Evolutionary conservation across 2,888 invertebrate species (phyloP).

Genomic region (Sinelater perroti): DNA sequence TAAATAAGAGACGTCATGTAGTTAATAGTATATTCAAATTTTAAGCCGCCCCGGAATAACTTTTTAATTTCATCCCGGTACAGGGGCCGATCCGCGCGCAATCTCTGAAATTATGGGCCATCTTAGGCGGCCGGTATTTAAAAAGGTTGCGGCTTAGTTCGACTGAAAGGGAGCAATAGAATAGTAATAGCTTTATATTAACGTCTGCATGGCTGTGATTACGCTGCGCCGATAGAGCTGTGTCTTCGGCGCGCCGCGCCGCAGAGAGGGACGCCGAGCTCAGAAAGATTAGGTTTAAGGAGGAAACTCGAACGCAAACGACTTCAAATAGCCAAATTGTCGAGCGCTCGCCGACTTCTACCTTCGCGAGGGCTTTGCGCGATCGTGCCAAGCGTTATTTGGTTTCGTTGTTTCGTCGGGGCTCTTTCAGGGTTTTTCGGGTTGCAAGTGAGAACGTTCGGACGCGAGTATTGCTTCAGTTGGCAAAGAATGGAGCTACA

Average conservation of each 20-base stretch:
- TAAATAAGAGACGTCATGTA: constrained; percentile 32
- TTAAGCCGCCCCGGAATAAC: constrained; percentile 44
- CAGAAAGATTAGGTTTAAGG: constrained; percentile 36
- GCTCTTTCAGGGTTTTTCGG: not conserved
- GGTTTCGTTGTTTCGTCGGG: constrained; percentile 13
- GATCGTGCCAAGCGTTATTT: constrained; percentile 1
- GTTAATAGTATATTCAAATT: constrained; percentile 43
- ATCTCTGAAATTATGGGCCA: constrained; percentile 56
- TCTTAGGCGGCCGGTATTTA: constrained; percentile 53
- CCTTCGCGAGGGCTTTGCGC: constrained; percentile 13
- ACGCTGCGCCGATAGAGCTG: constrained; percentile 43
- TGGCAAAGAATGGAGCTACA: too few species aligned
- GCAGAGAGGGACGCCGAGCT: constrained; percentile 29
- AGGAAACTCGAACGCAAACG: constrained; percentile 30
- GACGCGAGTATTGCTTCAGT: not conserved
- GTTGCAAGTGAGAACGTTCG: not conserved
- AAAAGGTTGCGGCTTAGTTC: constrained; percentile 55
- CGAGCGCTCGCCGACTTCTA: constrained; percentile 14
- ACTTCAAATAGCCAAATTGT: constrained; percentile 34
- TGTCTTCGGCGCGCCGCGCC: constrained; percentile 32
- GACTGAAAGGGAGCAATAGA: constrained; percentile 56
- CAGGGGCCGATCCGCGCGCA: constrained; percentile 48
- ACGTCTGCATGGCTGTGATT: constrained; percentile 58
- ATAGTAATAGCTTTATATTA: constrained; percentile 60
- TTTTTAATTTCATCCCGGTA: constrained; percentile 54